Percentiles rank a stretch among this genome's conserved stretches.
phyloP scores from a whole-genome alignment of 2,888 invertebrate genomes.

The Macrosiphum euphorbiae region DNA sequence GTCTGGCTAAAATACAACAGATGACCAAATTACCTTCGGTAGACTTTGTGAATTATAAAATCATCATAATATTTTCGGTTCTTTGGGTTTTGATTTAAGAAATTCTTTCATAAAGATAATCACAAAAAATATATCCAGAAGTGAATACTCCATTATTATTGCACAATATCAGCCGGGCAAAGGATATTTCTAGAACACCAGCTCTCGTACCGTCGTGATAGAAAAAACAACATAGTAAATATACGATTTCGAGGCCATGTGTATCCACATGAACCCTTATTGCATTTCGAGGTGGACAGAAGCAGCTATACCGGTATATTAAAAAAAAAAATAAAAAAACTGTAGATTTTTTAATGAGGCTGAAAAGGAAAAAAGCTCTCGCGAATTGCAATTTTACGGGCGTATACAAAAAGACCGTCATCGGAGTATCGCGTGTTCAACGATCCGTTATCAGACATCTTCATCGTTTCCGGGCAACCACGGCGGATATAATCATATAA shows the following conservation, averaged over 20 bases:
- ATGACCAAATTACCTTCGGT: too few species aligned
- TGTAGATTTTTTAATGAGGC: constrained; percentile 18
- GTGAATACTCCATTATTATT: too few species aligned
- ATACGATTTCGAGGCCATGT: not conserved
- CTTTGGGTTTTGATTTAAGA: not conserved
- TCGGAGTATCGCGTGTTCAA: constrained; percentile 36
- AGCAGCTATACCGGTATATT: not conserved
- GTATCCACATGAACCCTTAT: not conserved
- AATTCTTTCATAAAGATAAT: not conserved
- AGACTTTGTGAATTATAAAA: not conserved
- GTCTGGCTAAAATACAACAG: not conserved
- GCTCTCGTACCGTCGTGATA: not conserved
- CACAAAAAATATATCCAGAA: too few species aligned
- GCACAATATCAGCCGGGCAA: too few species aligned
- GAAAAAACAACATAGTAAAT: not conserved
- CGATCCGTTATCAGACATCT: constrained; percentile 44
- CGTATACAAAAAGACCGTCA: not conserved
- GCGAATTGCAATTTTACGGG: constrained; percentile 19
- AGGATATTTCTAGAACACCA: not conserved
- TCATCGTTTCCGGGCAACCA: constrained; percentile 25
- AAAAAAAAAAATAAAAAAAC: not conserved
- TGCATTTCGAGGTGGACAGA: not conserved
- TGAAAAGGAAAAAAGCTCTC: constrained; percentile 4
- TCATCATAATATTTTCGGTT: not conserved
- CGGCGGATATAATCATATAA: not conserved